These are phyloP conservation scores for Pangasius macronema DNA, from an alignment of 2,797 vertebrate genomes.

Conservation along the genomic window DNA sequence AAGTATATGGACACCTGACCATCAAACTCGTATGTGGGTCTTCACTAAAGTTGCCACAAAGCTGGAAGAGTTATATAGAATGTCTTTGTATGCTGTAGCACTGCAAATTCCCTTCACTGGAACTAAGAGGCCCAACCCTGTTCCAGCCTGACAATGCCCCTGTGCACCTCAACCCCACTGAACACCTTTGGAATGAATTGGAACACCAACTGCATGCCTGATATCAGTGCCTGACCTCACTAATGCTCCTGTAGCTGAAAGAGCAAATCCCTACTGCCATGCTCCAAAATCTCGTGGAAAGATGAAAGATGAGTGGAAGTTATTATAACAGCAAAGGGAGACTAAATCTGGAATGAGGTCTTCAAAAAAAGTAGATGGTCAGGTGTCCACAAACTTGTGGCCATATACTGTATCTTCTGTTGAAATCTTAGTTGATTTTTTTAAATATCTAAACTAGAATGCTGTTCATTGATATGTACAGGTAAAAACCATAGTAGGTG, in stretches of 20 bases:
- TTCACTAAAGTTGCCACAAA: background rate
- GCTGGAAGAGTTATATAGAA: background rate
- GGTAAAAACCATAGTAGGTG: background rate
- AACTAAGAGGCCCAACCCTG: background rate
- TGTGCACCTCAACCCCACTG: background rate
- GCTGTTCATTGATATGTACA: background rate
- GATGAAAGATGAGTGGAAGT: background rate
- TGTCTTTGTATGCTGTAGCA: background rate
- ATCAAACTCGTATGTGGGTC: background rate
- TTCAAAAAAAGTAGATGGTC: background rate
- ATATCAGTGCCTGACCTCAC: background rate
- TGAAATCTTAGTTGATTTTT: no score
- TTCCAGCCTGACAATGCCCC: background rate
- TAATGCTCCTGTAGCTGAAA: background rate
- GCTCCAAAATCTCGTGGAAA: background rate
- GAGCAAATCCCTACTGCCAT: background rate
- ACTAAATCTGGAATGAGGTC: background rate
- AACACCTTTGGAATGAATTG: background rate
- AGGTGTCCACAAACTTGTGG: background rate
- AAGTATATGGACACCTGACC: background rate
- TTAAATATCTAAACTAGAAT: background rate
- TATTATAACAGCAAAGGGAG: background rate
- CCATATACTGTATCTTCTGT: background rate
- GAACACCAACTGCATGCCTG: background rate
- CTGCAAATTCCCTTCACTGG: background rate